Conservation (phyloP, 2,888 invertebrate species). For the Drosophila anomalata region DNA sequence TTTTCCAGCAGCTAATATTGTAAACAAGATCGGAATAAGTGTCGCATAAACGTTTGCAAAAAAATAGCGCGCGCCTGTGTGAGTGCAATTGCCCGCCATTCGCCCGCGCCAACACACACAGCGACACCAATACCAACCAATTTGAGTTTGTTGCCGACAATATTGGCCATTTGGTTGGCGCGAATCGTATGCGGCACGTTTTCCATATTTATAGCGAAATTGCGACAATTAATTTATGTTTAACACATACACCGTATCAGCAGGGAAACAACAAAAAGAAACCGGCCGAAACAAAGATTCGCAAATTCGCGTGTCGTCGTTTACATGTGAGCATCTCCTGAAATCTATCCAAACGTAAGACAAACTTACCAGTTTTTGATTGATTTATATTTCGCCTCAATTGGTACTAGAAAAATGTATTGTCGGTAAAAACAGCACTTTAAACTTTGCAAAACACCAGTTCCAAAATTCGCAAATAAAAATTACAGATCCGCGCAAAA, state of each 20-base stretch:
- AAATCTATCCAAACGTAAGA: slow-evolving; percentile 17
- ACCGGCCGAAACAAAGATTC: slow-evolving; percentile 48
- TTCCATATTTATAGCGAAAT: slow-evolving; percentile 33
- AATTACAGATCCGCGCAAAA: slow-evolving; percentile 1
- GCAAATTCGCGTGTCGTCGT: slow-evolving; percentile 53
- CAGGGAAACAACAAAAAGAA: slow-evolving; percentile 5
- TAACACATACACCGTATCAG: slow-evolving; percentile 32
- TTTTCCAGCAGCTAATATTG: not conserved
- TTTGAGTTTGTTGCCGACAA: slow-evolving; percentile 22
- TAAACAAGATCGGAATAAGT: slow-evolving; percentile 1
- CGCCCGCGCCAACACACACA: slow-evolving; percentile 52
- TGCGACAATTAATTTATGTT: slow-evolving; percentile 48
- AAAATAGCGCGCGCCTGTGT: slow-evolving; percentile 17
- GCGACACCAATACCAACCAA: slow-evolving; percentile 15
- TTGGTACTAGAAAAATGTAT: not conserved
- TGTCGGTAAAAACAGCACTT: not conserved
- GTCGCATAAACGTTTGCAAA: slow-evolving; percentile 33
- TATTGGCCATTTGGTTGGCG: slow-evolving; percentile 21
- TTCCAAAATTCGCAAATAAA: not conserved
- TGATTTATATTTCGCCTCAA: slow-evolving; percentile 16
- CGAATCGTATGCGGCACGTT: slow-evolving; percentile 31
- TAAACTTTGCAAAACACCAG: slow-evolving; percentile 3
- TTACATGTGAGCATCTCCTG: slow-evolving; percentile 19
- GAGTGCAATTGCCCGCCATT: slow-evolving; percentile 64
- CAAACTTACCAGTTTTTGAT: slow-evolving; percentile 36